Conservation (phyloP, 2,113 vertebrate genomes). For the Andinoacara biseriatus region DNA sequence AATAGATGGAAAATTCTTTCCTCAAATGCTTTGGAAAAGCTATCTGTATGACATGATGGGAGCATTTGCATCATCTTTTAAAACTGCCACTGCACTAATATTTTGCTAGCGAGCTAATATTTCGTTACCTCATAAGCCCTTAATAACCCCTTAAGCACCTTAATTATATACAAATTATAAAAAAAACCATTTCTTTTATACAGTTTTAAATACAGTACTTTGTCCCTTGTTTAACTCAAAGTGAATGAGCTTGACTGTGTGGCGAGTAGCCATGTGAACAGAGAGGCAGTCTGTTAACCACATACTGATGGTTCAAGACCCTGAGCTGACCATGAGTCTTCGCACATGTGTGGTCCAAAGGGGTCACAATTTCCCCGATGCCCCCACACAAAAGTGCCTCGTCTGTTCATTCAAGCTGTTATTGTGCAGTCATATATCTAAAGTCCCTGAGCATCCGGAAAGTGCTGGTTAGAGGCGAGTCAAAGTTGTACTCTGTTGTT, state of each 20-base stretch:
- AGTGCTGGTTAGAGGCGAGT: neutral
- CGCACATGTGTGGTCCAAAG: slow-evolving; percentile 14
- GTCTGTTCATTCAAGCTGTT: slow-evolving; percentile 27
- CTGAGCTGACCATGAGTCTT: slow-evolving; percentile 26
- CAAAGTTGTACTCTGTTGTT: slow-evolving; percentile 1
- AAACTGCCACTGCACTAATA: neutral
- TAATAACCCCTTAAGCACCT: neutral
- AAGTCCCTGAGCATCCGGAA: neutral
- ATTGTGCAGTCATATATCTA: neutral
- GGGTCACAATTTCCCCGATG: slow-evolving; percentile 23
- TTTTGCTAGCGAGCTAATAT: neutral
- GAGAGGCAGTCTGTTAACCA: slow-evolving; percentile 32
- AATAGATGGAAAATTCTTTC: slow-evolving; percentile 43
- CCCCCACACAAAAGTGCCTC: slow-evolving; percentile 4
- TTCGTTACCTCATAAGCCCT: neutral
- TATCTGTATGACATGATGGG: neutral
- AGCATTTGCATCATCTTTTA: slow-evolving; percentile 15
- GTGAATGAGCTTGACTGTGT: slow-evolving; percentile 22
- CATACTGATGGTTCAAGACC: slow-evolving; percentile 27
- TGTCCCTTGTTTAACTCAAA: slow-evolving; percentile 10
- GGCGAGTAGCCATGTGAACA: slow-evolving; percentile 20
- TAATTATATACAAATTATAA: slow-evolving; percentile 14
- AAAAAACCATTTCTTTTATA: neutral
- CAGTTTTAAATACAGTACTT: neutral
- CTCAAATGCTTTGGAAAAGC: neutral